Evolutionary conservation across 1,140 invertebrate species (phyloP), one percentile per base, ranked within the genome.

Genomic region (Zeugodacus cucurbitae): DNA sequence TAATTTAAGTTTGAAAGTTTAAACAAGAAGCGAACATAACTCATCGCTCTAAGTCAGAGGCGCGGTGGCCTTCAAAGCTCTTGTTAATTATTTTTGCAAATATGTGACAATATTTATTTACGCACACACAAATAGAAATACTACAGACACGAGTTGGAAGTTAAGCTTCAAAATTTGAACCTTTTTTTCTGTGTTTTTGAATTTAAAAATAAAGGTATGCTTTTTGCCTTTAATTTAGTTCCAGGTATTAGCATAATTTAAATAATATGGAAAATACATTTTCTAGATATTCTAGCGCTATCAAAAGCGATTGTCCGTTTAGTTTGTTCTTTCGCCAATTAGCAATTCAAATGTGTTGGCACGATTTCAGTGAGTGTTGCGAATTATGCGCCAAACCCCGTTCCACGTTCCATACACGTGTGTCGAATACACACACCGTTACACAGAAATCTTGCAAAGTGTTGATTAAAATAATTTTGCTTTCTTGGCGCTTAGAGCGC

Each of bases 41-140:
- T 22, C 26, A 62, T 26, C 0, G 1, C 2, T 67, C 26, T 20
- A 34, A 67, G 29, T 1, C 64, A 29, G 11, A 8, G 5, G 29
- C 8, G 64, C 29, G 29, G 64, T 20, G 64, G 14, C 64, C 64
- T 67, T 67, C 64, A 32, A 67, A 67, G 64, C 64, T 11, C 4
- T 67, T 32, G 64, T 34, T 67, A 67, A 34, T 67, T 67, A 67
- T 34, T 34, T 67, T 29, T 34, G 64, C 64, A 67, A 67, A 67
- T 54, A 54, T 67, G 64, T 34, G 64, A 67, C 64, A 67, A 67
- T 32, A 67, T 67, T 67, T 67, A 32, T 67, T 67, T 67, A 67
- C 11, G 11, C 2, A 32, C n/a, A 67, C 11, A 67, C 29, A 8
- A 17, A 34, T 3, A 62, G 8, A 7, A 26, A 26, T 8, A 62